Base-by-base conservation (phyloP, 2,888 invertebrate genomes). In the Macroteleia sp. region DNA sequence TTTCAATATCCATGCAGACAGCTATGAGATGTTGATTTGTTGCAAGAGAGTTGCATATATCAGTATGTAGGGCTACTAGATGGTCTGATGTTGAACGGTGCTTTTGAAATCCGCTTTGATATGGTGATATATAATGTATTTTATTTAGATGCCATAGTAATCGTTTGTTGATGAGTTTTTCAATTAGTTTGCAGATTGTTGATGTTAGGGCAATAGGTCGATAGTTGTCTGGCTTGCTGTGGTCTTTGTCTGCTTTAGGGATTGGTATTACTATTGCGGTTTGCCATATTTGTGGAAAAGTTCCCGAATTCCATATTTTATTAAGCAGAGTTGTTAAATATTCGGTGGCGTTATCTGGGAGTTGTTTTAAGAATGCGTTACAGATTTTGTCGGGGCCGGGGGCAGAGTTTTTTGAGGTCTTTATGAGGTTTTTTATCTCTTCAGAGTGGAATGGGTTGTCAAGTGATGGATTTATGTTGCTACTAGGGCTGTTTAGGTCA, bases 361-460 rank as follows among this genome's bases (percentile, higher is more conserved):
- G 54, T 2, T 71, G 12, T 46, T 71, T 70, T 4, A 76, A 20
- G 9, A 82, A 28, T 1, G 59, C 48, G 30, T 56, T 74, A 6
- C 64, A 59, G 2, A 80, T 80, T 1, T 67, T 57, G 16, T 81
- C 78, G 3, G 78, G 78, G 10, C 71, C 79, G 2, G 79, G 81
- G 1, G 42, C 30, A 8, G 42, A 25, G 12, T 57, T 41, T 42
- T 42, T 57, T 1, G 22, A 36, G 10, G 2, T 25, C 2, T 17
- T 12, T 28, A 41, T 41, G 10, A 22, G 20, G 0, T 20, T 36
- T 12, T 34, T 22, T 12, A 20, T 4, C 2, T 42, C 22, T 10
- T 20, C 3, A 1, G 36, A 5, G 14, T 20, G 4, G n/a, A 54
- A 36, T 2, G 20, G 20, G 22, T 19, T 4, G 16, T 54, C 36